A percentile compares a stretch with the other conserved stretches of the same genome.
Conservation (phyloP, 2,113 vertebrate species). For the Percopsis transmontana region DNA sequence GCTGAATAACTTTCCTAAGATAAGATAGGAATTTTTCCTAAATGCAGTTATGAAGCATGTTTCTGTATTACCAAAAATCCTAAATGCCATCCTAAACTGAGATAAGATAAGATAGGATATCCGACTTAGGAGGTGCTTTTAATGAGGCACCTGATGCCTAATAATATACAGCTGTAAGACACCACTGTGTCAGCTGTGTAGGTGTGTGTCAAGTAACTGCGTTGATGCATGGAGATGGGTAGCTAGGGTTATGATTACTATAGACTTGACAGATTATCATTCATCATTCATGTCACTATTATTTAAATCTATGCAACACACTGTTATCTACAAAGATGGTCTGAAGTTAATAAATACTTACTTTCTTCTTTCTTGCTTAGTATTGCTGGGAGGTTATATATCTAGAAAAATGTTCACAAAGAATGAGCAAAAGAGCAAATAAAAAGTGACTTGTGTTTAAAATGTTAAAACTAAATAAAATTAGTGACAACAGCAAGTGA, state of each 20-base stretch:
- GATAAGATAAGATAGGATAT: no score
- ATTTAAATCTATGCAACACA: no score
- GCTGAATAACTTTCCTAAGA: no score
- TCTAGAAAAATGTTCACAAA: constrained; percentile 74
- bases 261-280: background rate
- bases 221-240: constrained; percentile 39
- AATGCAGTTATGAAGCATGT: no score
- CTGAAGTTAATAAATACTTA: constrained; percentile 74
- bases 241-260: background rate
- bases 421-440: constrained; percentile 1
- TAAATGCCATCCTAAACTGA: no score
- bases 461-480: background rate
- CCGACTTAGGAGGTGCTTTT: no score
- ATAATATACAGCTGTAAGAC: constrained; percentile 51
- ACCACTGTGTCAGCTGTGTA: constrained; percentile 48
- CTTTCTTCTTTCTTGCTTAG: constrained; percentile 98
- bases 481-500: background rate
- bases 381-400: constrained; percentile 93
- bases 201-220: constrained; percentile 54
- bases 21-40: no score
- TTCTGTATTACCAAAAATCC: no score
- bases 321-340: background rate
- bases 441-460: background rate
- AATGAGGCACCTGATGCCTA: no score
- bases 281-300: no score